phyloP scores from a whole-genome alignment of 2,113 vertebrate species.

The Urocynchramus pylzowi region DNA sequence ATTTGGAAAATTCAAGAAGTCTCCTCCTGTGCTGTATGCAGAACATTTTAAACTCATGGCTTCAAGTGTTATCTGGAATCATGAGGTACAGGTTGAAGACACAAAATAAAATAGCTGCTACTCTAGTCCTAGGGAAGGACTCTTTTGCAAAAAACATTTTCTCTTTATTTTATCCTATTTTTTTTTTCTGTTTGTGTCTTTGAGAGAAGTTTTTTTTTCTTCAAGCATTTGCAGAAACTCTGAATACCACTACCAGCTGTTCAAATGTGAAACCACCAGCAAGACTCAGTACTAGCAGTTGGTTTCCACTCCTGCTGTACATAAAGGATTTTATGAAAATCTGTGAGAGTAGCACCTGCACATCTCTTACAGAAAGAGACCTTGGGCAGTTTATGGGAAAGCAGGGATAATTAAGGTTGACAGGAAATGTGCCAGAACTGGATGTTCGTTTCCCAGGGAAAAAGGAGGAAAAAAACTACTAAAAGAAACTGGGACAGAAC shows the following conservation, averaged over 20 bases:
- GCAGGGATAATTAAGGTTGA: conserved; percentile 25
- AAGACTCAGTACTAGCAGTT: background rate
- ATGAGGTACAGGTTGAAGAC: rapidly evolving
- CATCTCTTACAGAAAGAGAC: background rate
- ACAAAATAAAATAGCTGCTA: background rate
- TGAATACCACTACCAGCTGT: background rate
- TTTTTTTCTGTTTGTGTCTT: background rate
- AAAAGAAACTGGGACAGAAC: conserved; percentile 12
- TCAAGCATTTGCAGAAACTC: background rate
- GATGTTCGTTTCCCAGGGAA: conserved; percentile 36
- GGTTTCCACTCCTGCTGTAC: background rate
- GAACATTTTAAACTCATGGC: background rate
- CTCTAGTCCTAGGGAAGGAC: background rate
- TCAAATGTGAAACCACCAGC: background rate
- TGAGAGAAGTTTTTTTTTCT: background rate
- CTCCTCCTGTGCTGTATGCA: background rate
- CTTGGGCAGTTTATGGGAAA: background rate
- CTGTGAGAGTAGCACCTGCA: conserved; percentile 24
- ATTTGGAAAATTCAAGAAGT: background rate
- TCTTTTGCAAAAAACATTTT: background rate
- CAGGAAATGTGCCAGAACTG: conserved; percentile 44
- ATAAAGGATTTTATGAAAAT: background rate
- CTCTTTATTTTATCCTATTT: background rate
- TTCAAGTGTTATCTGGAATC: background rate
- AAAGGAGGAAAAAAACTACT: background rate